These are phyloP conservation scores for Cercocebus atys DNA, from an alignment of 2,113 vertebrate genomes.

Conservation along the genomic window DNA sequence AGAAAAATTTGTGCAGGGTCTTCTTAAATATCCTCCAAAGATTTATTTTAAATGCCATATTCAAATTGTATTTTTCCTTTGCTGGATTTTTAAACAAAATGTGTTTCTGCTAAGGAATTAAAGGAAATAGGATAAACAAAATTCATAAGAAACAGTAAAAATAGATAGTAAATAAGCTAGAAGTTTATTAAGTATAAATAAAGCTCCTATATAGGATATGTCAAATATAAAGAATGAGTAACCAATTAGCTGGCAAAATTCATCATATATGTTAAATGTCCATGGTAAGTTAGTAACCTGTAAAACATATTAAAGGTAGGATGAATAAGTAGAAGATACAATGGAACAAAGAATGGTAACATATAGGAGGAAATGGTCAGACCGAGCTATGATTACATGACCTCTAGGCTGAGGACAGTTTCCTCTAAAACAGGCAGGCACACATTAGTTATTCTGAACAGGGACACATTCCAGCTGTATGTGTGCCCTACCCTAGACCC, in stretches of 20 bases:
- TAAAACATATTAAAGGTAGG: background rate
- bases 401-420: background rate
- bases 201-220: background rate
- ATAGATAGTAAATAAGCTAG: background rate
- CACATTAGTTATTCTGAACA: background rate
- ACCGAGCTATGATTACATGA: background rate
- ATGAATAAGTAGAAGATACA: background rate
- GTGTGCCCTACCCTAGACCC: background rate
- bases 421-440: background rate
- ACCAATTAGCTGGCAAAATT: background rate
- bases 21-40: constrained; percentile 13
- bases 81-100: background rate
- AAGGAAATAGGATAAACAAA: background rate
- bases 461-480: background rate
- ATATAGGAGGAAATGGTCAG: background rate
- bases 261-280: background rate
- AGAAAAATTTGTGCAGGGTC: background rate
- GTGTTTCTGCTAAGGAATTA: background rate
- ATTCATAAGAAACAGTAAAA: background rate
- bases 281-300: background rate
- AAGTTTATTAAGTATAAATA: background rate
- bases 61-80: background rate
- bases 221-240: background rate
- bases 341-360: background rate
- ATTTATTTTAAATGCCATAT: background rate